Base-by-base conservation (phyloP, 2,113 vertebrate genomes). In the Sinocyclocheilus maitianheensis region DNA sequence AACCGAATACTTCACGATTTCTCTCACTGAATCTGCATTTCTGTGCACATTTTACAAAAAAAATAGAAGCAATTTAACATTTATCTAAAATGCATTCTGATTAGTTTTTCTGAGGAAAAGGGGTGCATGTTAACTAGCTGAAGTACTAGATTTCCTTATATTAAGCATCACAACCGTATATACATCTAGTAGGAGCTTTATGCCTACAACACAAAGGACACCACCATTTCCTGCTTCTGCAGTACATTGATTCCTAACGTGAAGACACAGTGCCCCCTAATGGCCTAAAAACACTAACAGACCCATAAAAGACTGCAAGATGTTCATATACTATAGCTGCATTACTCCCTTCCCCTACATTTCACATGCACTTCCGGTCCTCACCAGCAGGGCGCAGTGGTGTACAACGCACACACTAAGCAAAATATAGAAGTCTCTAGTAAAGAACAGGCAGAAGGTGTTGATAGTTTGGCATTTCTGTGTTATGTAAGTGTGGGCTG, bases 221-320 rank as follows among this genome's bases (percentile, higher is more conserved):
- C 77, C 22, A 46, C 8, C 37, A 63, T 80, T 80, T 80, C n/a
- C 40, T 48, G 60, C 14, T 10, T 81, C 79, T 81, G 79, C 4
- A 1, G 77, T 43, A 46, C 5, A 34, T 2, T 0, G 16, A 12
- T 5, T 75, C 34, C 74, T 76, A 48, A 4, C 58, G 13, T 91
- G 91, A 90, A 95, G 71, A 79, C 85, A 95, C 94, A 95, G 94
- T 93, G 94, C 94, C 94, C 94, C 94, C 95, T 90, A 93, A 91
- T 94, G 95, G 93, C 62, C 93, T 12, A 40, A 65, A 85, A 26
- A 74, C 75, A 53, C 30, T 20, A 80, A 46, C 60, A 63, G 20
- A 46, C 1, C 37, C 37, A 10, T 11, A 10, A n/a, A 22, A 63
- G 62, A n/a, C 20, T 30, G 53, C 80, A 87, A 24, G 6, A 37